Percentiles rank a stretch among this genome's conserved stretches.
phyloP scores from a whole-genome alignment of 2,888 invertebrate genomes.

The Sympetrum striolatum region DNA sequence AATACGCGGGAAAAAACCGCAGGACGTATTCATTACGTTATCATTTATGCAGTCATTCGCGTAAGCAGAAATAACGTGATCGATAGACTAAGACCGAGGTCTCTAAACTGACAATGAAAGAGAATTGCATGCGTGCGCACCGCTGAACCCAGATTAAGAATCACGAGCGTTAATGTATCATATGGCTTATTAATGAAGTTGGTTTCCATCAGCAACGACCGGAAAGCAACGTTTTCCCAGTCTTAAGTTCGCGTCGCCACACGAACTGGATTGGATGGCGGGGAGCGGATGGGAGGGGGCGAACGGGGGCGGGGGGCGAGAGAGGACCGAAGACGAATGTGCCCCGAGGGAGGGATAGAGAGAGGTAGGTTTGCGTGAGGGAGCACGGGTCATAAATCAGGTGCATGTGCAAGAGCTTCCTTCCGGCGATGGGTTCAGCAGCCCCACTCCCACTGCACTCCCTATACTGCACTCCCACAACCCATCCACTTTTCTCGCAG shows the following conservation, averaged over 20 bases:
- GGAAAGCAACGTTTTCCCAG: slow-evolving; percentile 41
- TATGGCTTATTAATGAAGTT: slow-evolving; percentile 42
- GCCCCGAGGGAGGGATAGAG: slow-evolving; percentile 32
- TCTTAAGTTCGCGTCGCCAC: slow-evolving; percentile 38
- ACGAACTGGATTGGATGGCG: slow-evolving; percentile 35
- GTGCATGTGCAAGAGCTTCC: slow-evolving; percentile 43
- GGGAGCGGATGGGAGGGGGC: neutral
- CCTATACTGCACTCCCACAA: slow-evolving; percentile 1
- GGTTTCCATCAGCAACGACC: slow-evolving; percentile 34
- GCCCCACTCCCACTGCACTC: slow-evolving; percentile 19
- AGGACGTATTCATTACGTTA: neutral
- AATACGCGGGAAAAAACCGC: neutral
- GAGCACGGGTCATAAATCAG: slow-evolving; percentile 39
- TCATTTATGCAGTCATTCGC: neutral
- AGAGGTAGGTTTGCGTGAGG: slow-evolving; percentile 26
- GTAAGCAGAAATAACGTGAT: neutral
- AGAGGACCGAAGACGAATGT: slow-evolving; percentile 41
- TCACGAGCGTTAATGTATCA: slow-evolving; percentile 25
- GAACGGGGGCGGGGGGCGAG: neutral
- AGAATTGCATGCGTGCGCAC: slow-evolving; percentile 13
- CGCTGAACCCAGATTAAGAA: neutral
- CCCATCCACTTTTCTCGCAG: neutral
- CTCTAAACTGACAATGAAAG: neutral
- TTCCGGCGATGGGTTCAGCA: slow-evolving; percentile 41
- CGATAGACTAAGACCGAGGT: neutral